Percentiles rank a stretch among this genome's conserved stretches.
Evolutionary conservation across 2,113 vertebrate genomes (phyloP).

Genomic region (Protomyctophum bolini): DNA sequence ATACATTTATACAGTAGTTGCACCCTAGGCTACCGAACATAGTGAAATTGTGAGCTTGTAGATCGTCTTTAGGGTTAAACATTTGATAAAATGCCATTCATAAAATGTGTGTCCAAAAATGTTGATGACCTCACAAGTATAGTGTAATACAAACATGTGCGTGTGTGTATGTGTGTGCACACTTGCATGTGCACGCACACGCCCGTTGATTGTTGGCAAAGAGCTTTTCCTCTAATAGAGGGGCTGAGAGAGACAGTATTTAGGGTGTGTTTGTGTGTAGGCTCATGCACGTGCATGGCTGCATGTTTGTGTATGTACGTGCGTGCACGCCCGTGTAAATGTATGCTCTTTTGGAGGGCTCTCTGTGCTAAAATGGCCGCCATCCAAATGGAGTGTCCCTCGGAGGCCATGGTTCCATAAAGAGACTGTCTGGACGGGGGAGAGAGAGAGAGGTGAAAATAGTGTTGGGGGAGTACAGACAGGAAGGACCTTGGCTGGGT

Average conservation of each 20-base stretch:
- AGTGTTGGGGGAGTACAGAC: conserved; percentile 50
- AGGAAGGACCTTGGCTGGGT: conserved; percentile 29
- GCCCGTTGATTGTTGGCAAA: conserved; percentile 20
- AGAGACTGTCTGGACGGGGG: conserved; percentile 60
- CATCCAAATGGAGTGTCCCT: conserved; percentile 73
- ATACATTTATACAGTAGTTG: too few species aligned
- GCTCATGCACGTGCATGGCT: conserved; percentile 24
- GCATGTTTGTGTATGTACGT: neutral
- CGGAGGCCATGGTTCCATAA: conserved; percentile 68
- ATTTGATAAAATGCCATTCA: too few species aligned
- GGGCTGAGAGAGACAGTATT: conserved; percentile 51
- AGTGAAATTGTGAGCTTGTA: too few species aligned
- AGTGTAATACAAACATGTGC: too few species aligned
- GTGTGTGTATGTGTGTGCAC: too few species aligned
- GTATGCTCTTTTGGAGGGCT: conserved; percentile 62
- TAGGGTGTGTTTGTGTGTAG: conserved; percentile 41
- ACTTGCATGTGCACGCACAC: too few species aligned
- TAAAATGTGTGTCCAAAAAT: too few species aligned
- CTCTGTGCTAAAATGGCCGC: conserved; percentile 70
- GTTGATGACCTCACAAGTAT: too few species aligned
- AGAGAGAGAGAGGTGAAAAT: conserved; percentile 51
- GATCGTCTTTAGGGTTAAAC: too few species aligned
- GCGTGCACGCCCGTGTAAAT: conserved; percentile 49
- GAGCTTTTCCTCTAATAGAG: conserved; percentile 54
- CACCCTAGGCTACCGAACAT: too few species aligned